These are phyloP conservation scores for Notospermus geniculatus DNA, from an alignment of 1,140 invertebrate genomes.

Conservation along the genomic window DNA sequence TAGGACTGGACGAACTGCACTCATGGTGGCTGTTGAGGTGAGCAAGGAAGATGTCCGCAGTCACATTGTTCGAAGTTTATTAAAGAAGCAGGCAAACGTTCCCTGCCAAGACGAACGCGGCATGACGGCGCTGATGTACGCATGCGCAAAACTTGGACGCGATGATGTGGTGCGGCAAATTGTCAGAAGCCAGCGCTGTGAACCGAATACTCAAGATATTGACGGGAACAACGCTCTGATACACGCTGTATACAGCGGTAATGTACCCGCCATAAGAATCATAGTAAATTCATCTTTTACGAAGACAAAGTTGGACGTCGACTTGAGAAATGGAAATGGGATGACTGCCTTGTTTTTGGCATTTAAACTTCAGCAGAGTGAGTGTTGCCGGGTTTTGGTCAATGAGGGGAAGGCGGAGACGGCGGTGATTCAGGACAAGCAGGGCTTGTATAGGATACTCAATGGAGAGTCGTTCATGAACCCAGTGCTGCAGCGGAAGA, in stretches of 20 bases:
- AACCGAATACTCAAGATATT: constrained; percentile 76
- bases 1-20: constrained; percentile 26
- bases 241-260: constrained; percentile 25
- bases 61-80: constrained; percentile 32
- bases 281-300: constrained; percentile 2
- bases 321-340: not conserved
- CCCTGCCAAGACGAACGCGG: constrained; percentile 89
- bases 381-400: constrained; percentile 3
- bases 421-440: not conserved
- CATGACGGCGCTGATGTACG: constrained; percentile 88
- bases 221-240: constrained; percentile 44
- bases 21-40: constrained; percentile 32
- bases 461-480: not conserved
- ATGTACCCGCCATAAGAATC: not conserved
- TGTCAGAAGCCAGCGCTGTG: constrained; percentile 73
- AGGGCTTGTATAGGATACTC: not conserved
- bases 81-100: constrained; percentile 71
- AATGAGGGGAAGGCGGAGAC: constrained; percentile 7
- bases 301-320: constrained; percentile 3
- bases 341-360: not conserved
- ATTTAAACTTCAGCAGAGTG: not conserved
- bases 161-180: constrained; percentile 77
- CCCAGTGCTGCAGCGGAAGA: too few species aligned
- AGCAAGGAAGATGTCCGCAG: constrained; percentile 29
- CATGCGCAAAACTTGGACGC: constrained; percentile 78